These are phyloP conservation scores for Neotoxoptera formosana DNA, from an alignment of 1,140 invertebrate species.

Conservation along the genomic window DNA sequence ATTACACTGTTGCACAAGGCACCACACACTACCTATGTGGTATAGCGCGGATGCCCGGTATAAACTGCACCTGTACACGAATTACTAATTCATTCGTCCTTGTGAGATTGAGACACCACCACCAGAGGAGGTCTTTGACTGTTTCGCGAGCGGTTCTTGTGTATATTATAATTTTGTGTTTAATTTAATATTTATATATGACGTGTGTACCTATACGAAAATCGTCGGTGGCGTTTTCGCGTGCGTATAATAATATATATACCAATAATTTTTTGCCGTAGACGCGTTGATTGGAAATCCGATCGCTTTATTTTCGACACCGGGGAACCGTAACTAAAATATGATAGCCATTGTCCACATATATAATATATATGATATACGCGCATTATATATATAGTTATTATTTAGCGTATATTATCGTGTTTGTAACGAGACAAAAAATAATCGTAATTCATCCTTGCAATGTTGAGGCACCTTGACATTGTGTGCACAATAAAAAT, in stretches of 20 bases:
- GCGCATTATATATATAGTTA: not conserved
- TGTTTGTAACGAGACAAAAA: not conserved
- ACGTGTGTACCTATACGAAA: slow-evolving; percentile 2
- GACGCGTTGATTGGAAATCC: not conserved
- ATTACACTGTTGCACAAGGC: not conserved
- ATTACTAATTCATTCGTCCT: slow-evolving; percentile 14
- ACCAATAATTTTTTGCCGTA: not conserved
- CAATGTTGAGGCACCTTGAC: slow-evolving; percentile 55
- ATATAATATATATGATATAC: not conserved
- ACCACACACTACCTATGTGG: not conserved
- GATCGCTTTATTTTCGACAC: not conserved
- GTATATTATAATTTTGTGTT: not conserved
- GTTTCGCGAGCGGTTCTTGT: not conserved
- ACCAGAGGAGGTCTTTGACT: slow-evolving; percentile 42
- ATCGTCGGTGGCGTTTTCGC: not conserved
- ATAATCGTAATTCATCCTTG: not conserved
- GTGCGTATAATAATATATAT: too few relatives aligned
- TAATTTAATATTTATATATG: not conserved
- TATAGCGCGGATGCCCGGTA: not conserved
- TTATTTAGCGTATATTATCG: not conserved
- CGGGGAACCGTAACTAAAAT: not conserved
- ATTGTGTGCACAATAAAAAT: slow-evolving; percentile 58
- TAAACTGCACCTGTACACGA: not conserved
- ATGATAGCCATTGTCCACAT: not conserved
- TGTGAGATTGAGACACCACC: not conserved